Conservation (phyloP, 2,888 invertebrate genomes). For the Oscheius sp. region DNA sequence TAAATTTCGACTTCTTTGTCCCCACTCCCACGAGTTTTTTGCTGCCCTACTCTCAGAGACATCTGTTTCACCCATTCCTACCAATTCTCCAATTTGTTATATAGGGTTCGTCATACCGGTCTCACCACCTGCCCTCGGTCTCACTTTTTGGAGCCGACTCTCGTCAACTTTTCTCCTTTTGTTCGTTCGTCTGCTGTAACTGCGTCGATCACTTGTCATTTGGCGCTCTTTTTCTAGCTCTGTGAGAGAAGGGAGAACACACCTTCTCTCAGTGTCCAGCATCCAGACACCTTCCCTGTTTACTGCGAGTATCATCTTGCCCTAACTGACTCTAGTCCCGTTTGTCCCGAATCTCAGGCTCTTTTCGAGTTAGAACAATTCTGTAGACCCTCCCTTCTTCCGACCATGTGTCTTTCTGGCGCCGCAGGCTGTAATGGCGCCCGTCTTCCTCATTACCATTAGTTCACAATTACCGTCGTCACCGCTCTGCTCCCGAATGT, state of each 20-base stretch:
- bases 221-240: constrained; percentile 17
- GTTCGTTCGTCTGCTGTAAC: constrained; percentile 27
- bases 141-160: constrained; percentile 31
- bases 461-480: constrained; percentile 25
- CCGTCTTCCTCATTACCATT: constrained; percentile 32
- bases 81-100: background rate
- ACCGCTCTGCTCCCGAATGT: constrained; percentile 14
- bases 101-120: constrained; percentile 9
- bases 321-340: too few species aligned
- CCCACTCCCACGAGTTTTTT: constrained; percentile 12
- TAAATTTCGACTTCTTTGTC: constrained; percentile 31
- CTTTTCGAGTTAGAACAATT: too few species aligned
- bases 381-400: background rate
- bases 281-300: too few species aligned
- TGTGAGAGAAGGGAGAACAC: constrained; percentile 6
- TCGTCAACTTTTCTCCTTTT: constrained; percentile 27
- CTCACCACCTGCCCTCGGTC: constrained; percentile 23
- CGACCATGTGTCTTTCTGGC: constrained; percentile 13
- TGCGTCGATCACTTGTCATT: constrained; percentile 22
- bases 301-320: too few species aligned
- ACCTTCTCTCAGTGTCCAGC: background rate
- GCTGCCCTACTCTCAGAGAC: background rate
- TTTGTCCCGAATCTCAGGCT: too few species aligned
- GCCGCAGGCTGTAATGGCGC: background rate
- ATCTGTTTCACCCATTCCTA: constrained; percentile 2